Conservation (phyloP, 1,140 invertebrate species). For the Calosoma granatense region DNA sequence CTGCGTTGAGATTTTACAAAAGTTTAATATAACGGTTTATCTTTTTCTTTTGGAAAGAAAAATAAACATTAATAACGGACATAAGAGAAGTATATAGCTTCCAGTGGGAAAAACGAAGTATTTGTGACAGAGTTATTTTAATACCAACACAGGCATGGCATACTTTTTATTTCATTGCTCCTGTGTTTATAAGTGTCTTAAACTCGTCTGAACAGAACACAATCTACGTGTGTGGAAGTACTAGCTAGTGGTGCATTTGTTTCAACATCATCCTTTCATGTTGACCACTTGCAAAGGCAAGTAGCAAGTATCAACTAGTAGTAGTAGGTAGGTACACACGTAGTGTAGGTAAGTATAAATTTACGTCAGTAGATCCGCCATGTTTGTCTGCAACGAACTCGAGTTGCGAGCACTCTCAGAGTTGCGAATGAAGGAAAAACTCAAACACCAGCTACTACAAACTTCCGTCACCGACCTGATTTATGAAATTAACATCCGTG, state of each 20-base stretch:
- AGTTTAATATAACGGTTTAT: no score
- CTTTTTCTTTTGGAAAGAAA: not conserved
- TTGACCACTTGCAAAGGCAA: not conserved
- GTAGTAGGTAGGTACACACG: no score
- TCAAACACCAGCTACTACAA: not conserved
- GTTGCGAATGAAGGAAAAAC: not conserved
- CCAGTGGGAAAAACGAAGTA: not conserved
- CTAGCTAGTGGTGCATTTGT: no score
- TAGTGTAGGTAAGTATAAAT: no score
- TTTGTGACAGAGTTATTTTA: not conserved
- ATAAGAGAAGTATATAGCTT: not conserved
- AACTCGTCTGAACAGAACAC: not conserved
- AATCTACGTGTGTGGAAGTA: not conserved
- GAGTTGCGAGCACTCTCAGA: not conserved
- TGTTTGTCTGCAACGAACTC: not conserved
- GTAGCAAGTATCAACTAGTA: no score
- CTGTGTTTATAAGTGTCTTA: not conserved
- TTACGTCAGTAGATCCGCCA: no score
- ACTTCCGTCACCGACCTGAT: not conserved
- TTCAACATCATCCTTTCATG: not conserved
- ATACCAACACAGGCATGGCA: not conserved
- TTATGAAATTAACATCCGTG: slow-evolving; percentile 6
- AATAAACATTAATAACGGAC: not conserved
- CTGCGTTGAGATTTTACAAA: no score
- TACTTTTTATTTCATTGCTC: not conserved